These are phyloP conservation scores for Clarias laeviceps DNA, from an alignment of 2,797 vertebrate genomes.

Conservation along the genomic window DNA sequence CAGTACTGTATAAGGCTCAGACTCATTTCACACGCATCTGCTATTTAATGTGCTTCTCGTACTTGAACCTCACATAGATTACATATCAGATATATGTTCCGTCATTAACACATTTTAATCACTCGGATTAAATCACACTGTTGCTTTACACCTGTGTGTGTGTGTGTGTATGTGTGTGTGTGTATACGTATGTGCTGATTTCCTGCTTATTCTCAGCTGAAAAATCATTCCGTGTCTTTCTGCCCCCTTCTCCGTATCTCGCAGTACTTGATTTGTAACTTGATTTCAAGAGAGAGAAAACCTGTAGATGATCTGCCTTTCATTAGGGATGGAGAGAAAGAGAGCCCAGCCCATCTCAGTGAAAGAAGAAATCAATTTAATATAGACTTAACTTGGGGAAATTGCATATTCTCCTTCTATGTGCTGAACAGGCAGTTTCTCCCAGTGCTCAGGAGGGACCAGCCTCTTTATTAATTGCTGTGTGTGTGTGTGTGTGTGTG, in stretches of 20 bases:
- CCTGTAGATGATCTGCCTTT: slow-evolving; percentile 83
- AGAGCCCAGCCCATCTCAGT: slow-evolving; percentile 77
- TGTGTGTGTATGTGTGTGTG: slow-evolving; percentile 42
- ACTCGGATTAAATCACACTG: slow-evolving; percentile 52
- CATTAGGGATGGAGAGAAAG: slow-evolving; percentile 70
- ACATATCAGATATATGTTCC: slow-evolving; percentile 50
- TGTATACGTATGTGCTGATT: slow-evolving; percentile 8
- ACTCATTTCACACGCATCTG: not conserved
- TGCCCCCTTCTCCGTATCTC: slow-evolving; percentile 72
- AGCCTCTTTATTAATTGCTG: slow-evolving; percentile 76
- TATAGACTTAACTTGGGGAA: slow-evolving; percentile 86
- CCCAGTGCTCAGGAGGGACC: slow-evolving; percentile 70
- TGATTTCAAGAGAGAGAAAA: slow-evolving; percentile 80
- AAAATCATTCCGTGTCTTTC: slow-evolving; percentile 70
- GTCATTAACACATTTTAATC: slow-evolving; percentile 62
- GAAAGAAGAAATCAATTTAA: slow-evolving; percentile 88
- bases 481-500: slow-evolving; percentile 57
- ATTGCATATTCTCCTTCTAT: slow-evolving; percentile 84
- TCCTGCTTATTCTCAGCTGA: slow-evolving; percentile 57
- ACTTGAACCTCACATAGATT: not conserved
- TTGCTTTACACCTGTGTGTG: not conserved
- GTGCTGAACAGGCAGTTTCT: slow-evolving; percentile 78
- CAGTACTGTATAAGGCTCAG: not conserved
- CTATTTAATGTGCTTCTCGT: slow-evolving; percentile 35
- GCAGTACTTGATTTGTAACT: slow-evolving; percentile 80